Conservation (phyloP, 2,888 invertebrate genomes). For the Acrobasis repandana region DNA sequence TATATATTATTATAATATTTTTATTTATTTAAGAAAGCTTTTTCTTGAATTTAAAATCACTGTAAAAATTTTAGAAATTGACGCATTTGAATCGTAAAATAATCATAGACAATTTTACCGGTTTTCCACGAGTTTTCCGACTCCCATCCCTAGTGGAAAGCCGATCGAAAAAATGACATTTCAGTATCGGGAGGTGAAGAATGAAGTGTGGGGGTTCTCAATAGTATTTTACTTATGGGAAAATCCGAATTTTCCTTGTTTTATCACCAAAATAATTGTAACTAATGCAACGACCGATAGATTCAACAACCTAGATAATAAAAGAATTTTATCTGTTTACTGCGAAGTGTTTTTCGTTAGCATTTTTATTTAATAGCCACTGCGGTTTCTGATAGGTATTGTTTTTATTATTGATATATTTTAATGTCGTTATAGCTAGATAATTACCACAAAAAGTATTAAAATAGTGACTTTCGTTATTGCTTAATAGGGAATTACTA, state of each 20-base stretch:
- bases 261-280: conserved; percentile 47
- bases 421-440: conserved; percentile 34
- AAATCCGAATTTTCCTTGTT: conserved; percentile 54
- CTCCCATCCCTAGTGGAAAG: conserved; percentile 44
- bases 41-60: too few species aligned
- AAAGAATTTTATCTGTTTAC: conserved; percentile 34
- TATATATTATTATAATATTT: too few species aligned
- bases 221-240: conserved; percentile 47
- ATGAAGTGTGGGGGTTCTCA: conserved; percentile 52
- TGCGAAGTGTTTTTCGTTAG: conserved; percentile 34
- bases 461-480: background rate
- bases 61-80: too few species aligned
- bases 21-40: too few species aligned
- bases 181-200: conserved; percentile 58
- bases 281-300: conserved; percentile 45
- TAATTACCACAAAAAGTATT: background rate
- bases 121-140: conserved; percentile 25
- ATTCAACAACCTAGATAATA: conserved; percentile 32
- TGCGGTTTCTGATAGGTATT: conserved; percentile 50
- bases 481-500: background rate
- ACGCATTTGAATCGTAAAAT: conserved; percentile 25
- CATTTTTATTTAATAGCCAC: conserved; percentile 39
- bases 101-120: conserved; percentile 23
- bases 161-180: conserved; percentile 75
- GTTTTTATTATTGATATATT: conserved; percentile 61